Evolutionary conservation across 2,888 invertebrate species (phyloP).

Genomic region (Sarcophaga caerulescens): DNA sequence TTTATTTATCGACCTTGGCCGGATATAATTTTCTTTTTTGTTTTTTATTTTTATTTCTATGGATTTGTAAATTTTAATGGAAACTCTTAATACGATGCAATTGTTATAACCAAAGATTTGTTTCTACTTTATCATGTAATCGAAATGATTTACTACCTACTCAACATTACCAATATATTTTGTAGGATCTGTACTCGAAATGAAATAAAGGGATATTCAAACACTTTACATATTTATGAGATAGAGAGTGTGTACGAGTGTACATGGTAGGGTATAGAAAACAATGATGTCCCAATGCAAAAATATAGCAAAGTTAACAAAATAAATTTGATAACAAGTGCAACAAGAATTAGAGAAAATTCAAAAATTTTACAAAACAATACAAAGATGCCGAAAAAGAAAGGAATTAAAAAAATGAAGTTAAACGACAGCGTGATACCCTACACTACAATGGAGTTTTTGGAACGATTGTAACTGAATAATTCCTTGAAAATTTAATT

Average conservation of each 20-base stretch:
- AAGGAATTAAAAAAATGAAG: neutral
- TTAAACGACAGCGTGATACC: neutral
- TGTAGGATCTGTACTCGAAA: too few relatives aligned
- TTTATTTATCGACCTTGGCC: neutral
- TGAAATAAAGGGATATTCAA: neutral
- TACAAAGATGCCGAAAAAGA: slow-evolving; percentile 24
- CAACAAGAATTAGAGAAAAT: slow-evolving; percentile 53
- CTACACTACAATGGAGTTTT: too few relatives aligned
- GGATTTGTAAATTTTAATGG: slow-evolving; percentile 4
- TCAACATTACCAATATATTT: neutral
- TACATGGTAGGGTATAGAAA: slow-evolving; percentile 25
- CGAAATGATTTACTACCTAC: slow-evolving; percentile 53
- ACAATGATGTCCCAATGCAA: slow-evolving; percentile 47
- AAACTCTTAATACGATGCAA: slow-evolving; percentile 25
- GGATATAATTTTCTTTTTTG: slow-evolving; percentile 9
- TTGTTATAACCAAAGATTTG: slow-evolving; percentile 25
- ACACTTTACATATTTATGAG: neutral
- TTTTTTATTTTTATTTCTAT: slow-evolving; percentile 10
- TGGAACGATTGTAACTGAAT: too few relatives aligned
- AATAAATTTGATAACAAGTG: slow-evolving; percentile 64
- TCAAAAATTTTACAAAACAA: slow-evolving; percentile 24
- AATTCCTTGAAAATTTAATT: too few relatives aligned
- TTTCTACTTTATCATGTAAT: slow-evolving; percentile 22
- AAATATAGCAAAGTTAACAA: slow-evolving; percentile 58
- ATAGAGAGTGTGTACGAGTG: neutral